Base-by-base conservation (phyloP, 2,113 vertebrate genomes). In the Cyprinus carpio region DNA sequence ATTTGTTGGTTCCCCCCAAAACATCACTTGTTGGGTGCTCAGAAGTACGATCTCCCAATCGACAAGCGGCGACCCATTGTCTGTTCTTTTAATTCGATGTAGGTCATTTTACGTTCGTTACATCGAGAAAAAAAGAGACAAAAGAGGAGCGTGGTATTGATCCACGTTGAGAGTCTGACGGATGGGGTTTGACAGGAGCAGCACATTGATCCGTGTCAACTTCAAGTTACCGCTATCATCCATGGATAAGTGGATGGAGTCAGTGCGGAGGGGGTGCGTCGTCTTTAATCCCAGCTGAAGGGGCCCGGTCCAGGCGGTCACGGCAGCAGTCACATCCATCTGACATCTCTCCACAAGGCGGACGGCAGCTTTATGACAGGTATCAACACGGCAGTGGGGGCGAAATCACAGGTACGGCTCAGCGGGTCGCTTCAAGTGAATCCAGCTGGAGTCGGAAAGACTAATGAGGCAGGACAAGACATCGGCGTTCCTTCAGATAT, bases 201-300 rank as follows among this genome's bases (percentile, higher is more conserved):
- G 96, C 94, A 93, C 96, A 97, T 97, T 96, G 97, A 98, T 97
- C 94, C 94, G 92, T 96, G 97, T 98, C 96, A 97, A 96, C 93
- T 97, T 94, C 95, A 97, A 98, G 96, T 96, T 97, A 95, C 96
- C 96, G 96, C 96, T 97, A 96, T 97, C 96, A 96, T 96, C 96
- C 87, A 84, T 79, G 37, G 87, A 87, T 56, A 60, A 69, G 43
- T 85, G 4, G 46, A 78, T 49, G 62, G 78, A 84, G 86, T 87
- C 72, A 78, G 64, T 40, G 76, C 23, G 85, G 85, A 71, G 74
- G 84, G 51, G 75, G 79, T 91, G 89, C 92, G 94, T 94, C 94
- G 92, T 95, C 92, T 94, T 94, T 96, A 96, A 96, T 96, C 95
- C 94, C 95, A 95, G 91, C 93, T 96, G 96, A 96, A 96, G 91